A percentile compares a stretch with the other conserved stretches of the same genome.
phyloP scores from a whole-genome alignment of 2,888 invertebrate species.

The Trypoxylon attenuatum region DNA sequence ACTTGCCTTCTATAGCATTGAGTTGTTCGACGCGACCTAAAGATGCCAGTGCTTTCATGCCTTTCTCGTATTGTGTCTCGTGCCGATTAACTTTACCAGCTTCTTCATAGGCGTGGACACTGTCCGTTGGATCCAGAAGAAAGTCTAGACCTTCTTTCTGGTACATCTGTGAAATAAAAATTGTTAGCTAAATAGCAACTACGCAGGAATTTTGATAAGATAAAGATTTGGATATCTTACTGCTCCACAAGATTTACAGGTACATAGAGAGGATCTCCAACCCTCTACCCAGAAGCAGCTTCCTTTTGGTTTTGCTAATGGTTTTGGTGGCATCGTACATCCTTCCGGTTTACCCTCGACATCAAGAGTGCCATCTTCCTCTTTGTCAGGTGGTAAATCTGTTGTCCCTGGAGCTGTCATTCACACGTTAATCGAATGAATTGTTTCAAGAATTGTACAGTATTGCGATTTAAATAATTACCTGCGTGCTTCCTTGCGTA shows the following conservation, averaged over 20 bases:
- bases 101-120: conserved; percentile 87
- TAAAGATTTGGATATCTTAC: conserved; percentile 30
- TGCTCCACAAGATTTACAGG: conserved; percentile 79
- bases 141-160: conserved; percentile 82
- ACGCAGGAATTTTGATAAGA: not conserved
- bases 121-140: conserved; percentile 87
- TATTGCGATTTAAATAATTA: conserved; percentile 29
- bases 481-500: conserved; percentile 77
- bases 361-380: conserved; percentile 41
- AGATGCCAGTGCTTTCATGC: conserved; percentile 85
- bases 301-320: conserved; percentile 64
- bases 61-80: conserved; percentile 83
- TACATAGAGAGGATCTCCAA: conserved; percentile 87
- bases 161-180: conserved; percentile 78
- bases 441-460: not conserved
- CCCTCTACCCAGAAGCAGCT: conserved; percentile 86
- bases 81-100: conserved; percentile 80
- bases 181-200: not conserved
- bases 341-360: conserved; percentile 42
- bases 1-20: conserved; percentile 84
- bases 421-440: not conserved
- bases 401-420: not conserved
- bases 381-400: conserved; percentile 26
- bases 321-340: conserved; percentile 61
- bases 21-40: conserved; percentile 89